Base-by-base conservation (phyloP, 2,888 invertebrate genomes). In the Chrysodeixis includens region DNA sequence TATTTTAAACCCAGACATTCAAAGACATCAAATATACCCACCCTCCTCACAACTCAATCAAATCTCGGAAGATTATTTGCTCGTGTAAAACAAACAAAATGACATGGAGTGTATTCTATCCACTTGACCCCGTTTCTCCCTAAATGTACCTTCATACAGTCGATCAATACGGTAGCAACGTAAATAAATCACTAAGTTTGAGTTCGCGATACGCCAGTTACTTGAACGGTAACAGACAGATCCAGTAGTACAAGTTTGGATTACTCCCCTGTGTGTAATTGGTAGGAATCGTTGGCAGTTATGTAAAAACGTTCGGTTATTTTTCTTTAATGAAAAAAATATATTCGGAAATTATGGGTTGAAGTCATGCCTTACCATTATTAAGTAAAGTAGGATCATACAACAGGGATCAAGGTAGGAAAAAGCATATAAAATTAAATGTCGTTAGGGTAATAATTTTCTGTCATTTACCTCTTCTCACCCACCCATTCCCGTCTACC, bases 181-280 rank as follows among this genome's bases (percentile, higher is more conserved):
- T 92, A 92, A 92, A 93, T 92, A 93, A 93, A 93, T 93, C 92
- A 92, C 90, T 86, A 88, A 92, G 87, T 90, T 90, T 86, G 88
- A 87, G 88, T 86, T 80, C 82, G 85, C 84, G 81, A 86, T 83
- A 82, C 78, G 81, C 78, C 76, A 61, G 61, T 65, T 56, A 54
- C 65, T 51, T 62, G 56, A 69, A 12, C 66, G 58, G 56, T 26
- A 65, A 66, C 75, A 69, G 76, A 68, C 69, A 73, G 71, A 74
- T 65, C 63, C 80, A 78, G 80, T 81, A 80, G 72, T 65, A 67
- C 72, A 80, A 80, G 51, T 80, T 74, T 59, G 69, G 56, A 82
- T 82, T 69, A 80, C 77, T 82, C 82, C 82, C 79, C 5, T 51
- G 79, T 62, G 79, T 63, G 80, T 70, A 67, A 79, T 79, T 79